Evolutionary conservation across 1,140 invertebrate species (phyloP), one percentile per base, ranked within the genome.

Genomic region (Brachionus manjavacas): DNA sequence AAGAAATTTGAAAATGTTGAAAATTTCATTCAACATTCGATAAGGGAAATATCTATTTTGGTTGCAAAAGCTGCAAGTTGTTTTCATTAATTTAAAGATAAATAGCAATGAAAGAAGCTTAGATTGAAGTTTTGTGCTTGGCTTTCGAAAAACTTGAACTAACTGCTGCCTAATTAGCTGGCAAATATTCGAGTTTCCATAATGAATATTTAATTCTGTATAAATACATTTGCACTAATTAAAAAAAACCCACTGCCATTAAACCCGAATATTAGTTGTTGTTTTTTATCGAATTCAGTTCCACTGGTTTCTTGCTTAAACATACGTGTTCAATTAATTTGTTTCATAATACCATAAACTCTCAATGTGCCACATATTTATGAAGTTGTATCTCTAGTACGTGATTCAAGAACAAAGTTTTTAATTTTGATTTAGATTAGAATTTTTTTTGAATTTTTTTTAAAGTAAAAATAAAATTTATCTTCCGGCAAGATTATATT

Each of bases 181-280:
- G 52, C 52, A 60, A 60, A 60, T 60, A 60, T 60, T 60, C 52
- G n/a, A 60, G 52, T 60, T 60, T 60, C 52, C 52, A 60, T 25
- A 9, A 60, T 60, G 52, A 60, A 60, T 60, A 60, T 60, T 60
- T 60, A 60, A 60, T 60, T 60, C 52, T 60, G 7, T 60, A 60
- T 60, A 60, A 60, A 60, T 60, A 60, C 52, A 60, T 60, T 60
- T 60, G 52, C 52, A 60, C 52, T 60, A 60, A 60, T 60, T 60
- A 60, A 60, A 60, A 55, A 55, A 60, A 20, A 16, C 16, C 52
- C 9, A 60, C 52, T 20, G 16, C 52, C 16, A 60, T 25, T 55
- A 20, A 60, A 20, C 20, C 3, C 9, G 16, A 20, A 8, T 20
- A 60, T 60, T 60, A 8, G 8, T 20, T 60, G 31, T 35, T 35